Evolutionary conservation across 2,113 vertebrate species (phyloP).

Genomic region (Pachyramphus minor): DNA sequence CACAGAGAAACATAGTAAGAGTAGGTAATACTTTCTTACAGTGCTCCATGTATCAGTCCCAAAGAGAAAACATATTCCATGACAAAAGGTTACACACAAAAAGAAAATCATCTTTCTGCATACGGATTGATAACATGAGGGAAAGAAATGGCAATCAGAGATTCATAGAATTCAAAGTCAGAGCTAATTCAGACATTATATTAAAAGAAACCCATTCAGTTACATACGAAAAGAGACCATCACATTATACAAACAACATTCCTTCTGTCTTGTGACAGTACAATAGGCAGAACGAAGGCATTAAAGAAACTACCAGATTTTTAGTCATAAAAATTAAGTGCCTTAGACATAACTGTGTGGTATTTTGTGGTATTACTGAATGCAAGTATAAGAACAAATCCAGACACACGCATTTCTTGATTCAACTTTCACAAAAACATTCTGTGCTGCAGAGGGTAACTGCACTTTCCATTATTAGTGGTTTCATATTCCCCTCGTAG

Average conservation of each 20-base stretch:
- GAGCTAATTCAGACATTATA: neutral
- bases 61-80: neutral
- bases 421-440: neutral
- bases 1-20: neutral
- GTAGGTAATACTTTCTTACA: neutral
- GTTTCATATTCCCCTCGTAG: neutral
- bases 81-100: neutral
- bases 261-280: neutral
- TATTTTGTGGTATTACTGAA: neutral
- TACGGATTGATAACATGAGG: neutral
- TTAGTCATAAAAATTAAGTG: neutral
- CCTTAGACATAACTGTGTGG: neutral
- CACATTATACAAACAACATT: neutral
- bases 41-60: neutral
- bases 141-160: neutral
- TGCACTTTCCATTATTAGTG: neutral
- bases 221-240: neutral
- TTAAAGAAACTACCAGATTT: neutral
- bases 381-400: neutral
- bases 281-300: neutral
- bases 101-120: neutral
- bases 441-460: neutral
- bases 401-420: neutral
- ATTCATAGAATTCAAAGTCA: neutral
- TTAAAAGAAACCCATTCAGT: neutral